Evolutionary conservation across 2,888 invertebrate genomes (phyloP).

Genomic region (Tipula lateralis): DNA sequence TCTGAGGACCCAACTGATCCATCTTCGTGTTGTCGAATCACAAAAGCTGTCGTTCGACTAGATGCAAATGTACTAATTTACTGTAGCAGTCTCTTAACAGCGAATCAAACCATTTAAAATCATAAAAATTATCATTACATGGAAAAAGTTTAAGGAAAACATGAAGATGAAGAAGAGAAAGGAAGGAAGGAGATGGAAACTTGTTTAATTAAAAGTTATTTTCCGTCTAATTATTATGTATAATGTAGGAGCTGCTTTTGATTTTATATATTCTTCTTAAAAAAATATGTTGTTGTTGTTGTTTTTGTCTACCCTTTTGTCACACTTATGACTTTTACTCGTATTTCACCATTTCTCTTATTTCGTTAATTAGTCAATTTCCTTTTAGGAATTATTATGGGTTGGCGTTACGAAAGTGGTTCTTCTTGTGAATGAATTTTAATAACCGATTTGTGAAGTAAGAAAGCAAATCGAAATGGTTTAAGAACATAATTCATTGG

Average conservation of each 20-base stretch:
- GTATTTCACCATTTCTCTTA: background rate
- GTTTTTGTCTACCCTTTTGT: background rate
- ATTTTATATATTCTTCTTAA: background rate
- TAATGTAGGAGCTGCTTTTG: background rate
- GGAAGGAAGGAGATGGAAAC: background rate
- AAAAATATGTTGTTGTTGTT: background rate
- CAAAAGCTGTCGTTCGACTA: too few relatives aligned
- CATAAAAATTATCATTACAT: background rate
- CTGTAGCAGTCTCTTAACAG: too few relatives aligned
- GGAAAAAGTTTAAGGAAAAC: background rate
- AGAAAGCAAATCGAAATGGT: too few relatives aligned
- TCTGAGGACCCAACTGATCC: too few relatives aligned
- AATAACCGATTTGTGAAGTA: too few relatives aligned
- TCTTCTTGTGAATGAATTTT: too few relatives aligned
- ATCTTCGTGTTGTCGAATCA: too few relatives aligned
- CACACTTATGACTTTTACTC: background rate
- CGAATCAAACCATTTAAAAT: background rate
- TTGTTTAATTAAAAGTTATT: constrained; percentile 11
- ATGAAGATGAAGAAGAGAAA: background rate
- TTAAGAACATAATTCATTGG: too few relatives aligned
- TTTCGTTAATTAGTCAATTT: background rate
- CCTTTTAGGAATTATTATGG: background rate
- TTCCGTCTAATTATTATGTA: background rate
- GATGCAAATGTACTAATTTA: background rate
- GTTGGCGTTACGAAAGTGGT: too few relatives aligned